These are phyloP conservation scores for Ispidina lecontei DNA, from an alignment of 2,797 vertebrate genomes.

Conservation along the genomic window DNA sequence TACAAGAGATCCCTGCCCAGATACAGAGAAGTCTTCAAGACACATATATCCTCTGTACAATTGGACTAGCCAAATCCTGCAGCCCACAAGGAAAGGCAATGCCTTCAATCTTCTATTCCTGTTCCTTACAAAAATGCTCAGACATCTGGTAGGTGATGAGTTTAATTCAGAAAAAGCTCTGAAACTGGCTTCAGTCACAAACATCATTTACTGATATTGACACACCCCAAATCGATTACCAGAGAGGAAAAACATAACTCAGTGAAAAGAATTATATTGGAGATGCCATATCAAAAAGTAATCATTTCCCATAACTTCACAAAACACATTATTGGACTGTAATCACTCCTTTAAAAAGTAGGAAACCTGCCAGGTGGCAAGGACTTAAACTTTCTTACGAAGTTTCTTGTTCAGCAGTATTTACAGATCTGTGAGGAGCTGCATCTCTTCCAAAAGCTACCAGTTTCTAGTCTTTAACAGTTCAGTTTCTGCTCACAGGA, in stretches of 20 bases:
- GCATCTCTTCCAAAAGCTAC: not conserved
- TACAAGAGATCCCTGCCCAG: not conserved
- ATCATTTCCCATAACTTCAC: not conserved
- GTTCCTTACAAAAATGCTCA: not conserved
- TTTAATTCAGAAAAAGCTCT: not conserved
- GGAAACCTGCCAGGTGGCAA: not conserved
- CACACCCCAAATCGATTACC: not conserved
- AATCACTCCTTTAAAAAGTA: not conserved
- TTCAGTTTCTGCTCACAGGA: not conserved
- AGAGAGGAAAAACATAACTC: not conserved
- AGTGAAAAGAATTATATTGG: not conserved
- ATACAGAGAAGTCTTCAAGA: constrained; percentile 5
- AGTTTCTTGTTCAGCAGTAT: not conserved
- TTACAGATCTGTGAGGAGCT: not conserved
- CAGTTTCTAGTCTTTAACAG: not conserved
- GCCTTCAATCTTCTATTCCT: not conserved
- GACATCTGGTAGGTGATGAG: not conserved
- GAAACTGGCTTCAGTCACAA: not conserved
- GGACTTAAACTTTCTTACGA: not conserved
- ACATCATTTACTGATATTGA: not conserved
- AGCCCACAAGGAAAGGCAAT: not conserved
- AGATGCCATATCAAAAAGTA: not conserved
- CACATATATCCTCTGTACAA: not conserved
- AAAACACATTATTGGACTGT: not conserved
- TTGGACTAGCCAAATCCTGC: not conserved